Evolutionary conservation across 2,888 invertebrate genomes (phyloP).

Genomic region (Crossocerus cetratus): DNA sequence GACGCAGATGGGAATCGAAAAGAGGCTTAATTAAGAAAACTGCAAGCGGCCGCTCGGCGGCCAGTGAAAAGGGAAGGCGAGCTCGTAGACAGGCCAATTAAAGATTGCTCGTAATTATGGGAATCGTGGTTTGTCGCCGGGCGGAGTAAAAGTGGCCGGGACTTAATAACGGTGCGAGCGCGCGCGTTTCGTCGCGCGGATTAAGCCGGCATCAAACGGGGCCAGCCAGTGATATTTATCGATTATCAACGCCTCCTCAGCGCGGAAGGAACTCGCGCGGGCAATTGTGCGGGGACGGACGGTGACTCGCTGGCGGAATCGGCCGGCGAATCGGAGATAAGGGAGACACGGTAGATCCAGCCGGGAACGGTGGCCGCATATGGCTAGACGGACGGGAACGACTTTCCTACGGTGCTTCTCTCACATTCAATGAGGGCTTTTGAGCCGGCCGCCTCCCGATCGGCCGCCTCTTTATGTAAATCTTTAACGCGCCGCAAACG

Average conservation of each 20-base stretch:
- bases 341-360: background rate
- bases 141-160: background rate
- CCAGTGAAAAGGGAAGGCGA: background rate
- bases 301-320: conserved; percentile 4
- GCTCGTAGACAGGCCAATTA: conserved; percentile 35
- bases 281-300: conserved; percentile 11
- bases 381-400: background rate
- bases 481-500: conserved; percentile 1
- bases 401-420: background rate
- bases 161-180: conserved; percentile 26
- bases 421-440: background rate
- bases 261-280: background rate
- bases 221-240: conserved; percentile 23
- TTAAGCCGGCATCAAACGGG: conserved; percentile 5
- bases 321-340: background rate
- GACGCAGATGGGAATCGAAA: background rate
- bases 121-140: conserved; percentile 27
- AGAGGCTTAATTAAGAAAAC: conserved; percentile 31
- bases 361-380: background rate
- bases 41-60: conserved; percentile 25
- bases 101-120: conserved; percentile 46
- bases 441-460: background rate
- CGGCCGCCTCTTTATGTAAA: background rate
- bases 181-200: conserved; percentile 16
- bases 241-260: conserved; percentile 43